phyloP scores from a whole-genome alignment of 2,113 vertebrate genomes.

The Gavia stellata region DNA sequence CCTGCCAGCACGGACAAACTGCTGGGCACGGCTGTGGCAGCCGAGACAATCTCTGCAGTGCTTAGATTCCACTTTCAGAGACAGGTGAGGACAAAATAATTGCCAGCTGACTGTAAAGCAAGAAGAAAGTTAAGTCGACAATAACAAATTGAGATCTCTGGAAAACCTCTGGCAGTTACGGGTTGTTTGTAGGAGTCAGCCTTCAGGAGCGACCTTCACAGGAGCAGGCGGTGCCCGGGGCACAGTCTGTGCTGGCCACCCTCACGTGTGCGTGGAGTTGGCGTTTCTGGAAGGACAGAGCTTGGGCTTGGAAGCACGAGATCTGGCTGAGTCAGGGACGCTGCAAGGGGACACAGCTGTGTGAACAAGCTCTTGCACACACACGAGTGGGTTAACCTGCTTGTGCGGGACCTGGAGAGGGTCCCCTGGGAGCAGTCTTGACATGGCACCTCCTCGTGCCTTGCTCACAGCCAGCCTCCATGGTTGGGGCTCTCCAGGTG shows the following conservation, averaged over 20 bases:
- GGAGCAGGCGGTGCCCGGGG: background rate
- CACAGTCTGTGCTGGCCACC: background rate
- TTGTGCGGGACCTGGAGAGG: background rate
- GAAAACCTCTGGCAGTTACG: background rate
- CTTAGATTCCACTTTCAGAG: background rate
- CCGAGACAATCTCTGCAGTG: background rate
- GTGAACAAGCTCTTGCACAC: background rate
- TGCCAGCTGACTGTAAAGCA: background rate
- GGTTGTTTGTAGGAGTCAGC: too few relatives aligned
- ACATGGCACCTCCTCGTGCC: too few relatives aligned
- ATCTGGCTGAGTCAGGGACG: background rate
- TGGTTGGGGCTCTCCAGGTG: background rate
- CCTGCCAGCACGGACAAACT: background rate
- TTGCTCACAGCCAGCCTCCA: background rate
- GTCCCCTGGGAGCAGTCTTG: background rate
- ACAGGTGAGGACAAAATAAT: background rate
- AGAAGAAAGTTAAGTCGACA: background rate
- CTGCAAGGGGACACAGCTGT: background rate
- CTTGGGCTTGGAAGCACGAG: background rate
- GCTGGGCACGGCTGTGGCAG: background rate
- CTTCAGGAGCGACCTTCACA: background rate
- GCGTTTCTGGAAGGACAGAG: background rate
- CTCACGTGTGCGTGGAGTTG: rapidly evolving
- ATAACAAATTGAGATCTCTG: background rate
- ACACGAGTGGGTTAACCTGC: background rate